These are phyloP conservation scores for Rousettus leschenaultii DNA, from an alignment of 2,113 vertebrate genomes.

Conservation along the genomic window DNA sequence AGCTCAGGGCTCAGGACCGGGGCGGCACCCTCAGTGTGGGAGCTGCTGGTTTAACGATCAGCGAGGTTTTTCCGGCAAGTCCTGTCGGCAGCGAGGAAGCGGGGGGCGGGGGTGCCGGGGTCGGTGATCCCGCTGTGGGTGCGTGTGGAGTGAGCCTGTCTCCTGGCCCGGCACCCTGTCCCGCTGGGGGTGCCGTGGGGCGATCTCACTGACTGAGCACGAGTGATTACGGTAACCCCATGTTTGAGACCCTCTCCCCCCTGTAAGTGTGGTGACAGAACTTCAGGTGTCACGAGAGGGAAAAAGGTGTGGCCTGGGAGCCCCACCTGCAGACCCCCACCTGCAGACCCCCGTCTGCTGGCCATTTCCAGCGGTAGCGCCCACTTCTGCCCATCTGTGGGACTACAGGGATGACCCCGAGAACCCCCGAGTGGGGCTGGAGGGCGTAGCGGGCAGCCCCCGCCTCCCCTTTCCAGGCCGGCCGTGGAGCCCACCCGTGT, in stretches of 20 bases:
- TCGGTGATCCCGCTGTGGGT: background rate
- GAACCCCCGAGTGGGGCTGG: fast-evolving
- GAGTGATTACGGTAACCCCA: background rate
- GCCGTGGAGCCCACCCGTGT: too few species aligned
- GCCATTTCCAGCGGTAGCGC: fast-evolving
- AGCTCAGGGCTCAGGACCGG: background rate
- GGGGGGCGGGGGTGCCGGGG: fast-evolving
- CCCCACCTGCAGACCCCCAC: background rate
- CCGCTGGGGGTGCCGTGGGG: fast-evolving
- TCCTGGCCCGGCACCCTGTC: background rate
- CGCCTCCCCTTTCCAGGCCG: background rate
- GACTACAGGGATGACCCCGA: background rate
- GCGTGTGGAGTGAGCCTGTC: fast-evolving
- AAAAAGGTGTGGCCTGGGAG: fast-evolving
- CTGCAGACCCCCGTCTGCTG: fast-evolving
- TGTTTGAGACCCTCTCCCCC: background rate
- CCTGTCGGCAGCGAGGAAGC: fast-evolving
- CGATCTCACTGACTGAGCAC: background rate
- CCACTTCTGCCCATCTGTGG: background rate
- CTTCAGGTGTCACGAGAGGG: fast-evolving
- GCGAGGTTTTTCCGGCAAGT: background rate
- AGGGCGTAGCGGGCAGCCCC: background rate
- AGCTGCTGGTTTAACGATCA: background rate
- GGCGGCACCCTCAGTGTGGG: fast-evolving
- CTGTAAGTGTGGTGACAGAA: background rate